A percentile compares a stretch with the other conserved stretches of the same genome.
These are phyloP conservation scores for Apteryx owenii DNA, from an alignment of 2,113 vertebrate species.

Conservation along the genomic window DNA sequence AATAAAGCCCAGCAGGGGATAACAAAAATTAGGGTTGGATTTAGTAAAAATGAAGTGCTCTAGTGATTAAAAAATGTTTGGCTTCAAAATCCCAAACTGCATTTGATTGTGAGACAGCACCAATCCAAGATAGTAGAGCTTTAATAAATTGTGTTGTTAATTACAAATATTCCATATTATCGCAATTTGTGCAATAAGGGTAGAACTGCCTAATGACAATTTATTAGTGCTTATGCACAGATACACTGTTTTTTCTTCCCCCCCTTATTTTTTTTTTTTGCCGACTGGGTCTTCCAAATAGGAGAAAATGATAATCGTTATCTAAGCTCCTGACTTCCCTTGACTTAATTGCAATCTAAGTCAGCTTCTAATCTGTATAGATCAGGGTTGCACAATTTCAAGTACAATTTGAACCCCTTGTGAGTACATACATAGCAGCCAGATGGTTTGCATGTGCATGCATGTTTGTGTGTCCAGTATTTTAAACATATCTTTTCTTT, in stretches of 20 bases:
- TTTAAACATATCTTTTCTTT: neutral
- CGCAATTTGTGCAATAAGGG: slow-evolving; percentile 16
- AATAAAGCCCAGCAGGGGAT: slow-evolving; percentile 66
- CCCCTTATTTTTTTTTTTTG: neutral
- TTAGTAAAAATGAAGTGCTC: slow-evolving; percentile 66
- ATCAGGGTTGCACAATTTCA: slow-evolving; percentile 51
- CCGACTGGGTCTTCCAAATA: slow-evolving; percentile 27
- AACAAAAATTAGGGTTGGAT: slow-evolving; percentile 63
- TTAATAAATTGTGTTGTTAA: slow-evolving; percentile 43
- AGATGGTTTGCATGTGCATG: neutral
- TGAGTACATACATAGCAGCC: neutral
- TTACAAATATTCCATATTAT: slow-evolving; percentile 41
- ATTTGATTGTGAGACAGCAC: slow-evolving; percentile 37
- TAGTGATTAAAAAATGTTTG: slow-evolving; percentile 61
- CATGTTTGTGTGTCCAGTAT: neutral
- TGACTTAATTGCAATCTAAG: slow-evolving; percentile 73
- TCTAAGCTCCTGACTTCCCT: slow-evolving; percentile 70
- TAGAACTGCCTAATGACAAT: slow-evolving; percentile 32
- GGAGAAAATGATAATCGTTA: slow-evolving; percentile 57
- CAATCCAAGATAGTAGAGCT: slow-evolving; percentile 20
- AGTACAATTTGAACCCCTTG: slow-evolving; percentile 65
- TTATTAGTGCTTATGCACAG: slow-evolving; percentile 20
- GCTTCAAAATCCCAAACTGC: slow-evolving; percentile 61
- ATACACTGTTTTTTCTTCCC: slow-evolving; percentile 7
- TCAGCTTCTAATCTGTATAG: slow-evolving; percentile 65